Base-by-base conservation (phyloP, 2,888 invertebrate species). In the Meliscaeva auricollis region DNA sequence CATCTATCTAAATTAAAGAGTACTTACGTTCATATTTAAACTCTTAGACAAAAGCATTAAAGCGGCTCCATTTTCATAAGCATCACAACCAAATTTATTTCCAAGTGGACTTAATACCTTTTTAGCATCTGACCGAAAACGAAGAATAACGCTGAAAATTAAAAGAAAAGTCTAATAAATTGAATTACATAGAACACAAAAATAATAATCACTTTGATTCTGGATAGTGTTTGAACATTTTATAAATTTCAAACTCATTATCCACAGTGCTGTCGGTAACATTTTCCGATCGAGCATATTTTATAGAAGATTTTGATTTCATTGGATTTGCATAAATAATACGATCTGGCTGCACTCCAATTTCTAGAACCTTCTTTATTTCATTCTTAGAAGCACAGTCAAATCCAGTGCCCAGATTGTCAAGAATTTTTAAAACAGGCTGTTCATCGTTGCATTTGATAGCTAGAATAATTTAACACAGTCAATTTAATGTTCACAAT, bases 251-350 rank as follows among this genome's bases (percentile, higher is more conserved):
- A 73, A 95, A 95, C 93, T 97, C 97, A 89, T 97, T 98, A 93
- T 99, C 99, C 91, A 98, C 98, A 26, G 98, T 98, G 96, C 98
- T 97, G 79, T 95, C 94, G 89, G 94, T 93, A 35, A 99, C 96
- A 15, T 96, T 95, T 38, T 94, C 93, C 64, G 95, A 94, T 20
- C 94, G 94, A 69, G 99, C 97, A 93, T 96, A 96, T 58, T 96
- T 95, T 90, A 99, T 95, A 92, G 98, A 98, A 54, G 97, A 97
- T 56, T 95, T 95, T 89, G 97, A 97, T 93, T 98, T 99, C 88
- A 98, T 98, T 0, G 98, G 98, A 93, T 99, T 98, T 84, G 99
- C 98, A 93, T 97, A 98, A 90, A 99, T 97, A 88, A 99, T 98
- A 89, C 96, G 95, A 13, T 91, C 89, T 0, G 91, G 88, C 0